Percentiles rank a stretch among this genome's conserved stretches.
Evolutionary conservation across 2,113 vertebrate species (phyloP).

Genomic region (Festucalex cinctus): DNA sequence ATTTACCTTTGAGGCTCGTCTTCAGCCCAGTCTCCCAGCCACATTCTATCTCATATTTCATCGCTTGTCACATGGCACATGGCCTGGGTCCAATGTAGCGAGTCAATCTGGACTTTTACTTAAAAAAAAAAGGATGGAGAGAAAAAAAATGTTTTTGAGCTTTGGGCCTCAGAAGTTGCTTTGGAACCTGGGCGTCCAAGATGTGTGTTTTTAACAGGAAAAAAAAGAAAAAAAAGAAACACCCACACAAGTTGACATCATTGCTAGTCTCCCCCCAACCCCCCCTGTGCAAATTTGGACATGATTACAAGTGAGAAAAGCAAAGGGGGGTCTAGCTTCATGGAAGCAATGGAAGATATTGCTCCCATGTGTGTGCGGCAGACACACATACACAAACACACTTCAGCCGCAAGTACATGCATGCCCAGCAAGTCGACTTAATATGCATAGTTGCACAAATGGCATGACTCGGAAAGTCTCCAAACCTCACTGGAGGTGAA

Average conservation of each 20-base stretch:
- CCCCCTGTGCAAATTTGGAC: slow-evolving; percentile 76
- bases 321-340: slow-evolving; percentile 74
- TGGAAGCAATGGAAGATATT: slow-evolving; percentile 62
- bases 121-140: slow-evolving; percentile 20
- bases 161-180: slow-evolving; percentile 53
- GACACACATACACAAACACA: slow-evolving; percentile 24
- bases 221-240: slow-evolving; percentile 40
- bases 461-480: slow-evolving; percentile 69
- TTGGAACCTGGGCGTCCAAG: slow-evolving; percentile 28
- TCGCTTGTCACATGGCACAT: slow-evolving; percentile 51
- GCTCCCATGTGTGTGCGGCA: slow-evolving; percentile 44
- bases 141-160: slow-evolving; percentile 38
- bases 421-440: slow-evolving; percentile 63
- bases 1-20: slow-evolving; percentile 38
- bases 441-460: slow-evolving; percentile 70
- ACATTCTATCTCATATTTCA: slow-evolving; percentile 41
- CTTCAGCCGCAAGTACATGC: slow-evolving; percentile 50
- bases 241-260: slow-evolving; percentile 69
- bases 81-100: slow-evolving; percentile 7
- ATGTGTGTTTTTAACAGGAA: slow-evolving; percentile 13
- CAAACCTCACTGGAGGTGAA: slow-evolving; percentile 61
- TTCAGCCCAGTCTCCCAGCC: not conserved
- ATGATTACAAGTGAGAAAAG: slow-evolving; percentile 76
- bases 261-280: slow-evolving; percentile 60
- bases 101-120: slow-evolving; percentile 38